Evolutionary conservation across 2,888 invertebrate species (phyloP).

Genomic region (Scaptomyza reducta): DNA sequence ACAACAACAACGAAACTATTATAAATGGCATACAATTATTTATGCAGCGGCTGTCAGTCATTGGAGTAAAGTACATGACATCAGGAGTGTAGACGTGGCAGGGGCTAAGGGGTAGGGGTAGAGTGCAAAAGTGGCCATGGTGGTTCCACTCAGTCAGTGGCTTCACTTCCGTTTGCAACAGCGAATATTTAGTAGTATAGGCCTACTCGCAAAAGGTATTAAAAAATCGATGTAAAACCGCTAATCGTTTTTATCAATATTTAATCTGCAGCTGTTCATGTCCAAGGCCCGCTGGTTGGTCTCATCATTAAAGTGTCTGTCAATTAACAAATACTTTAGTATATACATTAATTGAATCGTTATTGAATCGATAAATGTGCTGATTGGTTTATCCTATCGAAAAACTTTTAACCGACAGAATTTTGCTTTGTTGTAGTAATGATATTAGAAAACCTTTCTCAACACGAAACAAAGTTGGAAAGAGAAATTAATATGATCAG

Average conservation of each 20-base stretch:
- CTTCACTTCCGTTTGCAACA: conserved; percentile 49
- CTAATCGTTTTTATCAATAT: not conserved
- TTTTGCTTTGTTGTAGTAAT: too few species aligned
- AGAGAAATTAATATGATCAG: not conserved
- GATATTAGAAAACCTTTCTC: not conserved
- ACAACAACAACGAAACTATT: conserved; percentile 56
- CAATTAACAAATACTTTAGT: too few species aligned
- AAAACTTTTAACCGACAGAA: too few species aligned
- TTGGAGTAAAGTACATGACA: conserved; percentile 32
- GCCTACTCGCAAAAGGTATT: not conserved
- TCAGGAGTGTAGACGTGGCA: not conserved
- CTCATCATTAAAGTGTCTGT: too few species aligned
- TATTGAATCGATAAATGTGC: too few species aligned
- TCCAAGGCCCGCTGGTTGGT: too few species aligned
- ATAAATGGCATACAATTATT: conserved; percentile 70
- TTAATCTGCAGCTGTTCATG: not conserved
- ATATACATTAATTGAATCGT: too few species aligned
- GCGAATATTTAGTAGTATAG: not conserved
- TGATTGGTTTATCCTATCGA: too few species aligned
- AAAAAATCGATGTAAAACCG: not conserved
- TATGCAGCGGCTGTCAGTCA: conserved; percentile 62
- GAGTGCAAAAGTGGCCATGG: conserved; percentile 1
- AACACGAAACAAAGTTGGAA: not conserved
- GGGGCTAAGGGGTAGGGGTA: not conserved
- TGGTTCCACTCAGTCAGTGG: conserved; percentile 26